A percentile compares a stretch with the other conserved stretches of the same genome.
Conservation (phyloP, 2,797 vertebrate species). For the Molossus molossus region DNA sequence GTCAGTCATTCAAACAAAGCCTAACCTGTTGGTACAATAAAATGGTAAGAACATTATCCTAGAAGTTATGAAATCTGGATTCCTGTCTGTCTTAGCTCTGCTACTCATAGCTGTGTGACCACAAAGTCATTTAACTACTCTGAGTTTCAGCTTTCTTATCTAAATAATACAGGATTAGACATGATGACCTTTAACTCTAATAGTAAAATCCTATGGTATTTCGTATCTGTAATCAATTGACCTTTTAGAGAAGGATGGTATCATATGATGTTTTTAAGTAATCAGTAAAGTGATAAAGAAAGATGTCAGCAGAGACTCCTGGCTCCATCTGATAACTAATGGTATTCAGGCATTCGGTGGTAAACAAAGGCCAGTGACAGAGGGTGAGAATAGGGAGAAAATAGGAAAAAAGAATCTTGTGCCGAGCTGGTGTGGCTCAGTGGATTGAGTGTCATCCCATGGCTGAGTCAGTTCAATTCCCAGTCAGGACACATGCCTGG, state of each 20-base stretch:
- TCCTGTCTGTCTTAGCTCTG: background rate
- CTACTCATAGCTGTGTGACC: background rate
- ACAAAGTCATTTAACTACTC: constrained; percentile 39
- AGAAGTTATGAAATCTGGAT: constrained; percentile 23
- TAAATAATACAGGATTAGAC: constrained; percentile 39
- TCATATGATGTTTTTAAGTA: background rate
- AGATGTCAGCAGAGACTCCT: constrained; percentile 48
- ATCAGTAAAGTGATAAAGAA: background rate
- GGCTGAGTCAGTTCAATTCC: too few relatives aligned
- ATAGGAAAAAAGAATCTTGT: background rate
- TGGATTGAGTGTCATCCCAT: too few relatives aligned
- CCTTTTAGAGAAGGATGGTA: background rate
- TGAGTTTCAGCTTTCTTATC: constrained; percentile 29
- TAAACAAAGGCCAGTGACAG: background rate
- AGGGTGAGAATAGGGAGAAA: background rate
- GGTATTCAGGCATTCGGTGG: background rate
- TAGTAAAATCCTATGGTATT: constrained; percentile 30
- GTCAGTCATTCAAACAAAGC: constrained; percentile 23
- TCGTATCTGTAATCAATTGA: background rate
- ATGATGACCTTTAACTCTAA: constrained; percentile 24
- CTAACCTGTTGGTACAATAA: background rate
- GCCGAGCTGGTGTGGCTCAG: too few relatives aligned
- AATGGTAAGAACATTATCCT: background rate
- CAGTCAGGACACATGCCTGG: too few relatives aligned
- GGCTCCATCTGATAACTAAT: constrained; percentile 12